Base-by-base conservation (phyloP, 2,113 vertebrate genomes). In the Pseudorasbora parva region DNA sequence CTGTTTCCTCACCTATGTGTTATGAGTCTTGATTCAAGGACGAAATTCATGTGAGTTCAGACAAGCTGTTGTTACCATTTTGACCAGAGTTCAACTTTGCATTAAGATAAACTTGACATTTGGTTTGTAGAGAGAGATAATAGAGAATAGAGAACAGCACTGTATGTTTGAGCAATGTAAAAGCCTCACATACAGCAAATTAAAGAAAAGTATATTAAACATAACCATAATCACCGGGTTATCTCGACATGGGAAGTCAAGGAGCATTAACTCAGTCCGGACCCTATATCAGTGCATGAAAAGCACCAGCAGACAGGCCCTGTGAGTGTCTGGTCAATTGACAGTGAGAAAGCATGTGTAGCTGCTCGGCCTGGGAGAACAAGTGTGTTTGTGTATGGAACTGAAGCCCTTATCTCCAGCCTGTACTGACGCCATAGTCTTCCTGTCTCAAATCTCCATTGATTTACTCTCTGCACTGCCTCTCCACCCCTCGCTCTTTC, bases 391-490 rank as follows among this genome's bases (percentile, higher is more conserved):
- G 95, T 94, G 87, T 94, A 90, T 89, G 92, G 90, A 89, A 92
- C 73, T 83, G 89, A 92, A 81, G 81, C 91, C 89, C 92, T 95
- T 95, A 94, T 95, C 94, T 93, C 93, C 91, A 91, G 91, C 90
- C 87, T 87, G 88, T 90, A 89, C 95, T 91, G 95, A 94, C 95
- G 95, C 95, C 94, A 91, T 88, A 91, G 92, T 94, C 92, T 96
- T 96, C 95, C 95, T 96, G 95, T 96, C 95, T 95, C 94, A 95
- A 93, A 94, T 95, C 93, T 94, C 92, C 94, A 92, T 92, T 89
- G 90, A 92, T 95, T 95, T 94, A 85, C 93, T 91, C 93, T 93
- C 91, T 85, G 37, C 11, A 84, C 85, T 69, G n/a, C 88, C 86
- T 79, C 92, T 91, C 89, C 89, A 86, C 85, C 45, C 76, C 81